These are phyloP conservation scores for Drosophila maculinotata DNA, from an alignment of 2,888 invertebrate species.

Conservation along the genomic window DNA sequence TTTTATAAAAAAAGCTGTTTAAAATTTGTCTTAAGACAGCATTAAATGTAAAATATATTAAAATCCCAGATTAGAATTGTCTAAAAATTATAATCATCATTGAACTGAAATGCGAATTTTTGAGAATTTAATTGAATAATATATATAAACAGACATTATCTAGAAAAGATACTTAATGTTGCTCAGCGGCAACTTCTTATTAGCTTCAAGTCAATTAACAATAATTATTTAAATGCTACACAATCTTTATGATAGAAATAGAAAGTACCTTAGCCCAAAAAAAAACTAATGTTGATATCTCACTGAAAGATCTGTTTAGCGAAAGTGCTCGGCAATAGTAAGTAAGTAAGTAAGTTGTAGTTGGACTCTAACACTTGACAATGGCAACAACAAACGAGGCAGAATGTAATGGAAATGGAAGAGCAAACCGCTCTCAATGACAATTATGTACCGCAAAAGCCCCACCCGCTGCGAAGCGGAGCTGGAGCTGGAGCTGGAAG, in stretches of 20 bases:
- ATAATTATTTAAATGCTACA: constrained; percentile 38
- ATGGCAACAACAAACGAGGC: constrained; percentile 21
- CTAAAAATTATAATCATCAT: no score
- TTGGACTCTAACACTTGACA: constrained; percentile 30
- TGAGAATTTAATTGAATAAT: no score
- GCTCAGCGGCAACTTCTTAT: background rate
- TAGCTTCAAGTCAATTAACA: constrained; percentile 29
- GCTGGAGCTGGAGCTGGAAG: background rate
- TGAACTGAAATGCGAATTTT: no score
- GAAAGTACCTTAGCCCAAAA: constrained; percentile 56
- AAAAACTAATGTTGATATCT: constrained; percentile 21
- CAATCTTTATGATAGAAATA: constrained; percentile 69
- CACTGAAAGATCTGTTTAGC: constrained; percentile 53
- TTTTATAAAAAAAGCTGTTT: no score
- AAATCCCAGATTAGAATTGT: no score
- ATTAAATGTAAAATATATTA: no score
- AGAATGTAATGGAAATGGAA: constrained; percentile 34
- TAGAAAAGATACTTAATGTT: constrained; percentile 1
- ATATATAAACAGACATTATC: no score
- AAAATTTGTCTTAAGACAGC: no score
- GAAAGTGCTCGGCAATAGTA: constrained; percentile 60
- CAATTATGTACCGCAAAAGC: constrained; percentile 30
- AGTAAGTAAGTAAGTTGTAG: constrained; percentile 25
- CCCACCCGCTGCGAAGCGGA: background rate
- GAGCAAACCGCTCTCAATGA: constrained; percentile 26